These are phyloP conservation scores for Anomalospiza imberbis DNA, from an alignment of 2,797 vertebrate species.

Conservation along the genomic window DNA sequence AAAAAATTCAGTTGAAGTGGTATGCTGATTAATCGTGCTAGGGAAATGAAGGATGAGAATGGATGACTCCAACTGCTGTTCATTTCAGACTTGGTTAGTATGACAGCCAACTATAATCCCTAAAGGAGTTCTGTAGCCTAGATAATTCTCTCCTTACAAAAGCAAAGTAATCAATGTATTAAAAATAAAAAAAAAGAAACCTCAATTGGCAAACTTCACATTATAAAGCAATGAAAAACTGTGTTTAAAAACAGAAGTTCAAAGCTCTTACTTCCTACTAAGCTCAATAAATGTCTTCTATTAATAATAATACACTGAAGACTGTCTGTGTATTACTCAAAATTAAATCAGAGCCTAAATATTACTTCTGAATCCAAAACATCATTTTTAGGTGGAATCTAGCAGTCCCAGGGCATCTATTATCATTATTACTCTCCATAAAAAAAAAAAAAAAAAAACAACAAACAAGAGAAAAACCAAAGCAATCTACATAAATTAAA, in stretches of 20 bases:
- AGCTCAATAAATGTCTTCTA: neutral
- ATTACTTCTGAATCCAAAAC: neutral
- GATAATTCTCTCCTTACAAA: neutral
- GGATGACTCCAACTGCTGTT: neutral
- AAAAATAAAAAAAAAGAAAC: neutral
- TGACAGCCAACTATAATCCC: neutral
- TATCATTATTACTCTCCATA: neutral
- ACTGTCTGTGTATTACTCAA: neutral
- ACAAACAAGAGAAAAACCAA: neutral
- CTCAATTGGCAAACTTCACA: neutral
- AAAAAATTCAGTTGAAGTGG: neutral
- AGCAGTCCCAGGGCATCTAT: neutral
- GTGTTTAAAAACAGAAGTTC: neutral
- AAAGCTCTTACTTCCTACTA: neutral
- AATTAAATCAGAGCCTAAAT: neutral
- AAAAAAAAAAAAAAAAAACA: neutral
- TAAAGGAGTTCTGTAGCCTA: neutral
- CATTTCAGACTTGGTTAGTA: neutral
- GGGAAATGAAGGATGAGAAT: neutral
- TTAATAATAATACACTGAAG: neutral
- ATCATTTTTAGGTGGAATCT: neutral
- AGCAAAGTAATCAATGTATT: neutral
- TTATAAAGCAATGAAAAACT: neutral
- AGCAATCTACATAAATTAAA: neutral
- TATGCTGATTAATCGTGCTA: neutral